Evolutionary conservation across 64 coral and sea anemone species (phyloP), one percentile per base, ranked within the genome.

Genomic region (Trachythela sp.): DNA sequence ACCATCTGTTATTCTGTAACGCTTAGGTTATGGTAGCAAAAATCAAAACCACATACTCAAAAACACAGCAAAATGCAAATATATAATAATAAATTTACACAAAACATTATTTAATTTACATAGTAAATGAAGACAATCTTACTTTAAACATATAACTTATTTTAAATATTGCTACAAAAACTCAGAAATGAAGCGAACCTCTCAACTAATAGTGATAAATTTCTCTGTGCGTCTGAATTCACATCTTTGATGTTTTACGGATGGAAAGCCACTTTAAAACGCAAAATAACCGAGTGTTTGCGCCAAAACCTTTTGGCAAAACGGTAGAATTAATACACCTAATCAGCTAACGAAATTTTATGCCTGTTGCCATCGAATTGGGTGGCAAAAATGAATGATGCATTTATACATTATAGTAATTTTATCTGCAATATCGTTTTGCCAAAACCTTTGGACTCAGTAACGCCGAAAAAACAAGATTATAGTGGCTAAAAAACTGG

Each of bases 161-260:
- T 80, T 80, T 80, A 80, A 80, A 80, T 80, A 80, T 35, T 80
- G 75, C 37, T 80, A 80, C 75, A 80, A 80, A 77, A 80, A 31
- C 9, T 80, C 75, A 37, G 31, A 2, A 68, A 80, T 13, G 37
- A 80, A 80, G 75, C 33, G 13, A 80, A 9, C 75, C 34, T 80
- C 36, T 38, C 2, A 77, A 77, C 71, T 15, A 80, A 35, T 18
- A 18, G 30, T 15, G 33, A 36, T 39, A 11, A 37, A 34, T 80
- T 77, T 80, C 26, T 36, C 20, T 35, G 31, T 35, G 10, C 75
- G 33, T 22, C 20, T 31, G 20, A 68, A 68, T 22, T 68, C 18
- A 68, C 59, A 68, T 68, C 59, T 68, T 68, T 68, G 59, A 68
- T 68, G 59, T 68, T 68, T 68, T 68, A n/a, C 30, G 30, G 20